Base-by-base conservation (phyloP, 2,888 invertebrate species). In the Cyaniris semiargus region DNA sequence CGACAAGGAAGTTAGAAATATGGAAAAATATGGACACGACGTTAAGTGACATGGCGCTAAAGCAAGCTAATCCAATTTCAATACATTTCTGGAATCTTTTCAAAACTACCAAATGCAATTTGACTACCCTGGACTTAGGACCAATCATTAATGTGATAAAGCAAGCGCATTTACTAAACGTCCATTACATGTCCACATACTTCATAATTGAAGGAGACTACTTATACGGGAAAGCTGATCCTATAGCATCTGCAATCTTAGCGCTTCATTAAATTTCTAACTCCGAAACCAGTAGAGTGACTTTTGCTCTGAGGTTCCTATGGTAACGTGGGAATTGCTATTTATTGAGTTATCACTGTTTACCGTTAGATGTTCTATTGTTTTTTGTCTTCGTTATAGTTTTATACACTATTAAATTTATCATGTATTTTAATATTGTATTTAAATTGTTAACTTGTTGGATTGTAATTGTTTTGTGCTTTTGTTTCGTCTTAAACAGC, bases 191-290 rank as follows among this genome's bases (percentile, higher is more conserved):
- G 21, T 66, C 66, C 27, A 15, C 15, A 31, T 66, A 27, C 72
- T 44, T n/a, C 38, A 44, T 72, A 72, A 72, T 72, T 72, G 72
- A 72, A 72, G 44, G 48, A 74, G 48, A 27, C 74, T 53, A 48
- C 44, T 72, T 6, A 53, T 44, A 72, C 53, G 74, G 44, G 74
- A 74, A 74, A 74, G 74, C 74, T 74, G 53, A 72, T 74, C 74
- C 74, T 53, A 74, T 72, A 21, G 23, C 21, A 74, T 74, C 53
- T 53, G 48, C 48, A 74, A 74, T 53, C 53, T 72, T 44, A 72
- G 72, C 21, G 34, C 53, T 70, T 38, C 38, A 76, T 76, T 58
- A 76, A 76, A 71, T 76, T 76, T 76, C 76, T 76, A 76, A 56
- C 76, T 70, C 71, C 71, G 4, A 76, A 76, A 76, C 76, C 76